Percentiles rank a stretch among this genome's conserved stretches.
phyloP scores from a whole-genome alignment of 2,888 invertebrate species.

The Caenorhabditis zanzibari region DNA sequence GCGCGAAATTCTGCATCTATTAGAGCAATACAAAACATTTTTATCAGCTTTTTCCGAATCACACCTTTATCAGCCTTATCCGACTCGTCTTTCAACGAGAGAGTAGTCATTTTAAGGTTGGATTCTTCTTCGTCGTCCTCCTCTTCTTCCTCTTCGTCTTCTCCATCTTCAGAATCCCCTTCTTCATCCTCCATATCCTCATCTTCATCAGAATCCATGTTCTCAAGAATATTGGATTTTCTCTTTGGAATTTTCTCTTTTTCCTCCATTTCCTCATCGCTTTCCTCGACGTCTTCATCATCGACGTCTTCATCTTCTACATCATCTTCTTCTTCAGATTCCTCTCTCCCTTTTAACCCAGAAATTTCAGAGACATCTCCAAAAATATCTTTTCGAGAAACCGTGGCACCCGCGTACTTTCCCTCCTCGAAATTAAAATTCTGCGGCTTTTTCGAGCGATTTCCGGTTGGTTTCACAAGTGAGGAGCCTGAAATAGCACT shows the following conservation, averaged over 20 bases:
- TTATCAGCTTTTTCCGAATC: too few species aligned
- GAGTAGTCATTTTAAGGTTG: constrained; percentile 27
- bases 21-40: too few species aligned
- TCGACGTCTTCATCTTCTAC: constrained; percentile 22
- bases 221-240: not conserved
- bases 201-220: not conserved
- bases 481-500: constrained; percentile 5
- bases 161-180: constrained; percentile 23
- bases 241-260: constrained; percentile 33
- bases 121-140: constrained; percentile 15
- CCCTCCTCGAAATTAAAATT: constrained; percentile 63
- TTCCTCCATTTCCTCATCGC: constrained; percentile 44
- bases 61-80: constrained; percentile 57
- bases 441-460: not conserved
- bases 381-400: constrained; percentile 68
- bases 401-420: constrained; percentile 59
- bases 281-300: constrained; percentile 40
- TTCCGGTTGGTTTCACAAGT: constrained; percentile 19
- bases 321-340: constrained; percentile 24
- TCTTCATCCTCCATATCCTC: constrained; percentile 20
- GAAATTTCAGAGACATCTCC: constrained; percentile 62
- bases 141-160: not conserved
- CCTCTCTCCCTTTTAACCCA: constrained; percentile 27
- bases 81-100: constrained; percentile 36
- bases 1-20: too few species aligned